These are phyloP conservation scores for Sus cebifrons DNA, from an alignment of 2,797 vertebrate species.

Conservation along the genomic window DNA sequence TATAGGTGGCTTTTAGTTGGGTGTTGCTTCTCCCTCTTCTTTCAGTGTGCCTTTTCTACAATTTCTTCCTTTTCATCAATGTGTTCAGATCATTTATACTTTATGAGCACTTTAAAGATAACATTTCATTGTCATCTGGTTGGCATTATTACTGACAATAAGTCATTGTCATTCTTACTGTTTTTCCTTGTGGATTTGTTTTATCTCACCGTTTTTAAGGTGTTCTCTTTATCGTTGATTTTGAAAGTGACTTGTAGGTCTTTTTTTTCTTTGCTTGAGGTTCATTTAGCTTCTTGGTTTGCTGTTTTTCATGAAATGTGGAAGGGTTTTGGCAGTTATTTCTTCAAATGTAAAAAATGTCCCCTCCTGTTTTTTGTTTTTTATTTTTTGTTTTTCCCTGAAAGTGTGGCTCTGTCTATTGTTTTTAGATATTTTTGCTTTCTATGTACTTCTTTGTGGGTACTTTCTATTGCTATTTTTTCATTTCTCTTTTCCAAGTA, in stretches of 20 bases:
- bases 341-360: not conserved
- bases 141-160: not conserved
- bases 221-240: not conserved
- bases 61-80: constrained; percentile 13
- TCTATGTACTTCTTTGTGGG: not conserved
- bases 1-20: not conserved
- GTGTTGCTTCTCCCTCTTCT: not conserved
- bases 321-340: not conserved
- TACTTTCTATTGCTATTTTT: not conserved
- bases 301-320: constrained; percentile 6
- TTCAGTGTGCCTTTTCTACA: not conserved
- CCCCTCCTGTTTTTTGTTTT: not conserved
- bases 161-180: not conserved
- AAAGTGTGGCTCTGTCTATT: not conserved
- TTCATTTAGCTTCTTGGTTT: constrained; percentile 4
- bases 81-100: constrained; percentile 2
- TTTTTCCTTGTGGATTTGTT: not conserved
- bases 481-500: not conserved
- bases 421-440: not conserved
- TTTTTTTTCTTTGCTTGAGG: not conserved
- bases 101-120: constrained; percentile 2
- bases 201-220: not conserved
- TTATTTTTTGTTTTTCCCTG: not conserved
- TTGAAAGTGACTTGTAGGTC: not conserved
- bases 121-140: not conserved